phyloP scores from a whole-genome alignment of 1,140 invertebrate genomes.

The Diorhabda elongata region DNA sequence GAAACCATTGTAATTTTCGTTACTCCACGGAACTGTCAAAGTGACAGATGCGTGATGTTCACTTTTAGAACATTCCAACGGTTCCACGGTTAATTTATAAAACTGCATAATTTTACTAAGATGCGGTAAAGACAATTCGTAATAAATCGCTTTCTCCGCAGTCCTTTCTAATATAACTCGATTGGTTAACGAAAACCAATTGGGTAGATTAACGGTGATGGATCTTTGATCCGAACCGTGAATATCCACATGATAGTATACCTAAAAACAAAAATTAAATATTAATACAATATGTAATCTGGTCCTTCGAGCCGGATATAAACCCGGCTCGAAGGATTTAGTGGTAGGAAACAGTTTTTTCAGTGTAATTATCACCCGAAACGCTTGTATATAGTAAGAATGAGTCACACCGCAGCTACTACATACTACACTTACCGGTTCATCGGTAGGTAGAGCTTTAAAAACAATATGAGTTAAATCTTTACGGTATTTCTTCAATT shows the following conservation, averaged over 20 bases:
- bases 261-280: constrained; percentile 46
- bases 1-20: constrained; percentile 56
- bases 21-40: constrained; percentile 61
- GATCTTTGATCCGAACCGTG: constrained; percentile 56
- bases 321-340: too few species aligned
- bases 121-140: constrained; percentile 54
- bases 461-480: constrained; percentile 69
- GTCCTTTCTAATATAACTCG: constrained; percentile 51
- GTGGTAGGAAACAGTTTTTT: too few species aligned
- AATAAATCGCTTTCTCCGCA: constrained; percentile 53
- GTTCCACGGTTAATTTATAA: constrained; percentile 55
- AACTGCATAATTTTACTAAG: constrained; percentile 58
- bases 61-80: constrained; percentile 47
- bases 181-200: constrained; percentile 43
- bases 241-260: constrained; percentile 61
- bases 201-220: constrained; percentile 53
- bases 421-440: constrained; percentile 50
- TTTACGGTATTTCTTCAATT: constrained; percentile 53
- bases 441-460: constrained; percentile 57
- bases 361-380: too few species aligned
- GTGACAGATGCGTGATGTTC: constrained; percentile 57
- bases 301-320: too few species aligned
- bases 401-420: too few species aligned
- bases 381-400: too few species aligned
- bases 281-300: neutral